phyloP scores from a whole-genome alignment of 2,797 vertebrate genomes.

The Danio albolineatus region DNA sequence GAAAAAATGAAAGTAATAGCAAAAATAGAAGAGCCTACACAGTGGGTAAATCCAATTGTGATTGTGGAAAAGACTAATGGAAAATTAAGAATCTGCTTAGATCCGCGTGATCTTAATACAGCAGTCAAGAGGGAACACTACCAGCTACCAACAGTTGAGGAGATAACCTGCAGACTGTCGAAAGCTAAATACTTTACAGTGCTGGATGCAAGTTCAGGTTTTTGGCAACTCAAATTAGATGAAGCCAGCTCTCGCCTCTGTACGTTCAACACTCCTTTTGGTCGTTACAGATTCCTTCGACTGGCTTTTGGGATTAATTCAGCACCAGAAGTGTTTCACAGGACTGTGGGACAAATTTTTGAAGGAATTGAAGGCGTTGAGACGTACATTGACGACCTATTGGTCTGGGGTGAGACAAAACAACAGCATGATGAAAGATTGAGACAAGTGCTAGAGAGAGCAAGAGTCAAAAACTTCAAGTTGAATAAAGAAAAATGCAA shows the following conservation, averaged over 20 bases:
- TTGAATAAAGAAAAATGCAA: too few relatives aligned
- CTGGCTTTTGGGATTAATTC: not conserved
- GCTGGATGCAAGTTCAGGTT: slow-evolving; percentile 19
- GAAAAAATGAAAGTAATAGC: slow-evolving; percentile 8
- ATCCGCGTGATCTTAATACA: slow-evolving; percentile 17
- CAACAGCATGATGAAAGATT: not conserved
- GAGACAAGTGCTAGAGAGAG: too few relatives aligned
- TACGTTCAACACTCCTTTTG: not conserved
- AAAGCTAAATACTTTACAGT: not conserved
- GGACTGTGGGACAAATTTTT: slow-evolving; percentile 1
- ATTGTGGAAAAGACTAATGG: slow-evolving; percentile 38
- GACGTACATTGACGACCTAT: slow-evolving; percentile 12
- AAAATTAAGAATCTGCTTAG: slow-evolving; percentile 35
- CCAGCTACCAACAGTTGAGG: not conserved
- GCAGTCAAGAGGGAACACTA: slow-evolving; percentile 33
- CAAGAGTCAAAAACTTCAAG: too few relatives aligned
- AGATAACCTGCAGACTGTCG: not conserved
- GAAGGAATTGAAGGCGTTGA: not conserved
- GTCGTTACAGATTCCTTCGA: not conserved
- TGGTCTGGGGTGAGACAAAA: slow-evolving; percentile 26
- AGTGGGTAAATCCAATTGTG: slow-evolving; percentile 18
- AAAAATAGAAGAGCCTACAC: slow-evolving; percentile 4
- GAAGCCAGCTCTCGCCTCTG: slow-evolving; percentile 4
- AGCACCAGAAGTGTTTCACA: not conserved
- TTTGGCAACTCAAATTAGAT: slow-evolving; percentile 33